These are phyloP conservation scores for Epirrita christyi DNA, from an alignment of 2,888 invertebrate genomes.

Conservation along the genomic window DNA sequence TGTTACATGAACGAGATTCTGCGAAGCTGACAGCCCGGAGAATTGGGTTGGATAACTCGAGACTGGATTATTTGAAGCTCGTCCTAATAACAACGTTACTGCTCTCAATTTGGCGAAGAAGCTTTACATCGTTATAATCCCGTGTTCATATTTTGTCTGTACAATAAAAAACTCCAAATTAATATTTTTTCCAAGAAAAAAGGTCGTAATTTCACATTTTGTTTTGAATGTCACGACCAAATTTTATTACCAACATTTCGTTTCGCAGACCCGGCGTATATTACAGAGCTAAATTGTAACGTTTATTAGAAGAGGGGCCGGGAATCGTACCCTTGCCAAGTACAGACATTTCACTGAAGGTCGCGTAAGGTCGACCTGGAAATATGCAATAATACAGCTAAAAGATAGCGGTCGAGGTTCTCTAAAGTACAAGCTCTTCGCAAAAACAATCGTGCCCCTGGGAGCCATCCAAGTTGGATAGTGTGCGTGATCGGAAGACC, in stretches of 20 bases:
- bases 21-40: constrained; percentile 3
- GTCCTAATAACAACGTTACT: background rate
- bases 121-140: background rate
- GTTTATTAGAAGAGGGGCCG: constrained; percentile 20
- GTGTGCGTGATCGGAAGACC: constrained; percentile 31
- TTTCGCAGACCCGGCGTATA: constrained; percentile 7
- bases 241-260: constrained; percentile 19
- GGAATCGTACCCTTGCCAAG: constrained; percentile 7
- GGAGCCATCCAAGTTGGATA: constrained; percentile 14
- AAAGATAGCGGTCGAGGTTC: constrained; percentile 7
- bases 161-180: background rate
- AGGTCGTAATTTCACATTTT: constrained; percentile 17
- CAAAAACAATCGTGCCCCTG: constrained; percentile 19
- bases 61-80: constrained; percentile 10
- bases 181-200: constrained; percentile 7
- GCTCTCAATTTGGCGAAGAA: constrained; percentile 12
- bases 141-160: background rate
- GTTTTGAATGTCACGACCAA: constrained; percentile 21
- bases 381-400: background rate
- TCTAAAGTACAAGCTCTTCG: constrained; percentile 8
- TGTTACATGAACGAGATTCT: constrained; percentile 9
- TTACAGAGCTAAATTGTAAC: constrained; percentile 18
- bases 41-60: constrained; percentile 7
- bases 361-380: constrained; percentile 9
- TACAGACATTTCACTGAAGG: constrained; percentile 7